Evolutionary conservation across 2,797 vertebrate species (phyloP).

Genomic region (Schizopygopsis malacanthus): DNA sequence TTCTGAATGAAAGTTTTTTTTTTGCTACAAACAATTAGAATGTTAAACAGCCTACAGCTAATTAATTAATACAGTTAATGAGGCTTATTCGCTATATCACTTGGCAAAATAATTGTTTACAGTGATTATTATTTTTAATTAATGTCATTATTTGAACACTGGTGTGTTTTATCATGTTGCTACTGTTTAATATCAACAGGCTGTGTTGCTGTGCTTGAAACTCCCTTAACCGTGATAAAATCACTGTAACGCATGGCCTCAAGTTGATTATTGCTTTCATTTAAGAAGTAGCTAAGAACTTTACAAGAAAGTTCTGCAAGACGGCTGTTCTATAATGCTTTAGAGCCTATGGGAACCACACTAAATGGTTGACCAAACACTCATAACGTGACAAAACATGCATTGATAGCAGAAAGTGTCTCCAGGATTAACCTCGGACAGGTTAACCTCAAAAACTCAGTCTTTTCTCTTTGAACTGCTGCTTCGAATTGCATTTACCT

Average conservation of each 20-base stretch:
- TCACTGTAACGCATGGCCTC: not conserved
- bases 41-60: not conserved
- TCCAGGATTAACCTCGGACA: slow-evolving; percentile 63
- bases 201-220: not conserved
- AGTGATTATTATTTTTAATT: slow-evolving; percentile 6
- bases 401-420: slow-evolving; percentile 54
- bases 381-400: slow-evolving; percentile 54
- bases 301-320: not conserved
- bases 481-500: slow-evolving; percentile 59
- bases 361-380: slow-evolving; percentile 48
- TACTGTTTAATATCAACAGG: too few relatives aligned
- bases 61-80: not conserved
- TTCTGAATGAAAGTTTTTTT: not conserved
- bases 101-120: not conserved
- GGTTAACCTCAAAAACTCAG: slow-evolving; percentile 56
- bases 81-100: not conserved
- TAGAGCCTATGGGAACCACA: slow-evolving; percentile 23
- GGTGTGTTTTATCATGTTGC: not conserved
- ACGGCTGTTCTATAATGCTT: not conserved
- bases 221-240: not conserved
- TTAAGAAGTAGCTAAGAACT: not conserved
- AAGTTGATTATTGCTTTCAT: not conserved
- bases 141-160: not conserved
- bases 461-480: slow-evolving; percentile 62
- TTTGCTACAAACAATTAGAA: not conserved